Evolutionary conservation across 2,797 vertebrate genomes (phyloP).

Genomic region (Staurois parvus): DNA sequence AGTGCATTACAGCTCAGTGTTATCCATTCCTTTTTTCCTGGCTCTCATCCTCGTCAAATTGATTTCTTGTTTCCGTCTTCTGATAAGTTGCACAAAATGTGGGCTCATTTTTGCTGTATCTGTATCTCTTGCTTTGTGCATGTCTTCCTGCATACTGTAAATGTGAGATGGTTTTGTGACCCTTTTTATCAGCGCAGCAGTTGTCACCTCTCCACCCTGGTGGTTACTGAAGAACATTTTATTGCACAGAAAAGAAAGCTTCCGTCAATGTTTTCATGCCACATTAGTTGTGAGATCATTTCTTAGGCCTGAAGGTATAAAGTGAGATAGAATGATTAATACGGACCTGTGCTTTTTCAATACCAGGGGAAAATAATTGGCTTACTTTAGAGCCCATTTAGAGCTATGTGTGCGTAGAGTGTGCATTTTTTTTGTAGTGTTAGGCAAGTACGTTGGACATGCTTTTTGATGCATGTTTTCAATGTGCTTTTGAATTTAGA

Average conservation of each 20-base stretch:
- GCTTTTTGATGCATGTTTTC: too few species aligned
- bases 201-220: neutral
- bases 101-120: neutral
- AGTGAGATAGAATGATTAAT: too few species aligned
- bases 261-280: neutral
- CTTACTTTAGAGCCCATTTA: too few species aligned
- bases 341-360: too few species aligned
- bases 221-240: neutral
- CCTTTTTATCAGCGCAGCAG: neutral
- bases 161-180: neutral
- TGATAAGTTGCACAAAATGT: constrained; percentile 8
- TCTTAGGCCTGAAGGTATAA: neutral
- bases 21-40: constrained; percentile 16
- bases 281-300: neutral
- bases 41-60: neutral
- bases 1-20: constrained; percentile 6
- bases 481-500: too few species aligned
- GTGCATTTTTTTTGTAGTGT: too few species aligned
- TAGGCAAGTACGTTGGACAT: too few species aligned
- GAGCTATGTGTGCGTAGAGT: too few species aligned
- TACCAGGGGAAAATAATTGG: too few species aligned
- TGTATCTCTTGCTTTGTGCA: neutral
- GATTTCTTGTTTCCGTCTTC: constrained; percentile 41
- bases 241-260: neutral
- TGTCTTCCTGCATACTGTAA: neutral